Evolutionary conservation across 2,797 vertebrate genomes (phyloP).

Genomic region (Manis javanica): DNA sequence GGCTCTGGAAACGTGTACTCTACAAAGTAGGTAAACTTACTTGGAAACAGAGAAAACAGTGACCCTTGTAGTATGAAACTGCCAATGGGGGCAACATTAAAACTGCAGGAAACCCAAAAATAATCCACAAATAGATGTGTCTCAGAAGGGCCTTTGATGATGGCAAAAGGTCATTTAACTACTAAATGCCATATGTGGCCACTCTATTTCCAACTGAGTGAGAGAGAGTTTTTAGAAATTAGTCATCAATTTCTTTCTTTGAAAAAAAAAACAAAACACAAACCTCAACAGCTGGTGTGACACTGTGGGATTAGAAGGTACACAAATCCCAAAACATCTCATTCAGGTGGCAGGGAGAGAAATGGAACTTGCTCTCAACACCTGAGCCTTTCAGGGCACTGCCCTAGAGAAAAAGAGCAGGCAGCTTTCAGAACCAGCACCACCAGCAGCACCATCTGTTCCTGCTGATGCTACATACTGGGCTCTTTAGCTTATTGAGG

Average conservation of each 20-base stretch:
- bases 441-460: background rate
- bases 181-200: background rate
- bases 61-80: background rate
- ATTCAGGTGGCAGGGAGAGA: background rate
- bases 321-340: background rate
- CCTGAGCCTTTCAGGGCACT: background rate
- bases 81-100: background rate
- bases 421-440: background rate
- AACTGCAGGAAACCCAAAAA: background rate
- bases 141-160: background rate
- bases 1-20: constrained; percentile 12
- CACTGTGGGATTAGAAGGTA: background rate
- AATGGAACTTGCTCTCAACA: background rate
- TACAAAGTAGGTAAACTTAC: background rate
- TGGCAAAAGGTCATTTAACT: background rate
- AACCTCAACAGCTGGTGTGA: background rate
- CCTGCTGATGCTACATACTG: background rate
- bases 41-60: background rate
- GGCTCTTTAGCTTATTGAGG: background rate
- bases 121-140: too few relatives aligned
- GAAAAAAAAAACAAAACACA: background rate
- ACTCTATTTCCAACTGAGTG: background rate
- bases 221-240: background rate
- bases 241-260: background rate
- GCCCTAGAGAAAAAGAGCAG: background rate